Percentiles rank a stretch among this genome's conserved stretches.
Conservation (phyloP, 2,797 vertebrate species). For the Esox lucius region DNA sequence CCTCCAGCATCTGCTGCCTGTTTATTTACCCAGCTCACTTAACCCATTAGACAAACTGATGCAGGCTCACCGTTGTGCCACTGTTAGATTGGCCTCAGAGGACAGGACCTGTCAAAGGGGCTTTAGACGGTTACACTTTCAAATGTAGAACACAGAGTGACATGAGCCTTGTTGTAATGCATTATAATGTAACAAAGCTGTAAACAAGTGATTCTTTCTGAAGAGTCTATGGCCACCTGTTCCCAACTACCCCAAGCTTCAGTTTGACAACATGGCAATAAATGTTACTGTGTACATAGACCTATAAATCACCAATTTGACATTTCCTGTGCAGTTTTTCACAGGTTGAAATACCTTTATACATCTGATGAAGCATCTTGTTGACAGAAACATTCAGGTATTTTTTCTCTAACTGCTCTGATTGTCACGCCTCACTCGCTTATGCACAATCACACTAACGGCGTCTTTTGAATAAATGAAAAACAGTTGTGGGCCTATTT, state of each 20-base stretch:
- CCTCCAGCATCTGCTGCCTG: conserved; percentile 74
- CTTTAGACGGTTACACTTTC: not conserved
- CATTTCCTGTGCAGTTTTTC: not conserved
- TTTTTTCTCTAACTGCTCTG: not conserved
- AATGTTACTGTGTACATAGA: not conserved
- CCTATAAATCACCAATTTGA: not conserved
- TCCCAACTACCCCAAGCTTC: not conserved
- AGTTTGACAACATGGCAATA: not conserved
- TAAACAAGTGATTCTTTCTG: not conserved
- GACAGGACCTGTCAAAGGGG: conserved; percentile 5
- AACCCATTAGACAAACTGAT: conserved; percentile 75
- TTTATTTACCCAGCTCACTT: conserved; percentile 81
- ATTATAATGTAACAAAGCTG: not conserved
- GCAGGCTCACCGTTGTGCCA: conserved; percentile 35
- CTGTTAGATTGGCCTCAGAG: conserved; percentile 24
- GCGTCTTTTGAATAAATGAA: not conserved
- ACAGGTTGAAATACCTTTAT: not conserved
- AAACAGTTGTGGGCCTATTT: not conserved
- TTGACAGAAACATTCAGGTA: not conserved
- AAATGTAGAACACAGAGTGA: not conserved
- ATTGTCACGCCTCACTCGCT: not conserved
- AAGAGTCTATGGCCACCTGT: not conserved
- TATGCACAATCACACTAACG: not conserved
- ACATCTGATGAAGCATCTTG: not conserved
- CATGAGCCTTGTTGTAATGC: not conserved